Evolutionary conservation across 2,888 invertebrate genomes (phyloP).

Genomic region (Pollenia labialis): DNA sequence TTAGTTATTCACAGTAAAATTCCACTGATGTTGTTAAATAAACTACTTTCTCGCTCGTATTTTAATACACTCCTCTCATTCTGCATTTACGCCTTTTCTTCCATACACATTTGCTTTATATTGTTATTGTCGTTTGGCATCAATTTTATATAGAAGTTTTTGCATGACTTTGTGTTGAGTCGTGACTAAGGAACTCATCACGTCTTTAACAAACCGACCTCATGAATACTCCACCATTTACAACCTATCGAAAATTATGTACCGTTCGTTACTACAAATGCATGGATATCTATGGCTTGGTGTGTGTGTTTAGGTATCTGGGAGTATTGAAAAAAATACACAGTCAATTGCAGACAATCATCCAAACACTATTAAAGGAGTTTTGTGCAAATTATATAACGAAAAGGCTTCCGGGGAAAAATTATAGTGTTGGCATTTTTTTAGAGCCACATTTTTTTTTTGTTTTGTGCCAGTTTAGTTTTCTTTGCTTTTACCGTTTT

Average conservation of each 20-base stretch:
- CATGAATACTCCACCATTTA: constrained; percentile 63
- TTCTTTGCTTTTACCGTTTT: constrained; percentile 32
- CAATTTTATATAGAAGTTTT: constrained; percentile 26
- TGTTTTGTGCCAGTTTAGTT: constrained; percentile 9
- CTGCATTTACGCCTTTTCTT: background rate
- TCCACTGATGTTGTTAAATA: constrained; percentile 38
- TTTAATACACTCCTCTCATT: background rate
- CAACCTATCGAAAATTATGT: constrained; percentile 64
- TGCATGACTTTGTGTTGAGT: constrained; percentile 34
- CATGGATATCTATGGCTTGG: constrained; percentile 8
- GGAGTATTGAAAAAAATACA: too few relatives aligned
- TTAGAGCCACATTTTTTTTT: constrained; percentile 23
- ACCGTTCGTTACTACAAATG: constrained; percentile 28
- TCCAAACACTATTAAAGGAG: background rate
- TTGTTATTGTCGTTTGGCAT: constrained; percentile 39
- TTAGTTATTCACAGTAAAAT: constrained; percentile 34
- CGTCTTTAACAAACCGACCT: constrained; percentile 60
- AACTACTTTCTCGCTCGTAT: background rate
- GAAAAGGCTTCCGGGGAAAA: background rate
- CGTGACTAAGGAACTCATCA: constrained; percentile 67
- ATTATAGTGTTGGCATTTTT: constrained; percentile 47
- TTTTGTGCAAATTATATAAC: constrained; percentile 11
- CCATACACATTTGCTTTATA: background rate
- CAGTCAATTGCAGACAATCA: constrained; percentile 37
- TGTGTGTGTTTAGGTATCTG: too few relatives aligned